Percentiles rank a stretch among this genome's conserved stretches.
Evolutionary conservation across 1,140 invertebrate genomes (phyloP).

Genomic region (Drosophila kikkawai): DNA sequence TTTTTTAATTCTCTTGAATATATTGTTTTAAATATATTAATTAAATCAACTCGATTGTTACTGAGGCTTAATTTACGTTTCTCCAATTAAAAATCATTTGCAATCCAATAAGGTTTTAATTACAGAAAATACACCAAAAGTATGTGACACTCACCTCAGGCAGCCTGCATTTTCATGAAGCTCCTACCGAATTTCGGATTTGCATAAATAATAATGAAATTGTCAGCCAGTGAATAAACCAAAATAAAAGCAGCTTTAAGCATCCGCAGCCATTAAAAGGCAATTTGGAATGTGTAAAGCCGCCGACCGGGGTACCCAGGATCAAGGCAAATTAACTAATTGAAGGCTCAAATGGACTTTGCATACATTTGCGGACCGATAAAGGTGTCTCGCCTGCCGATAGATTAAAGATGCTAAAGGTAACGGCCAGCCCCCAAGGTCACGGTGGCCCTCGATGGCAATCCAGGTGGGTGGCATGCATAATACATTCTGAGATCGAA

Average conservation of each 20-base stretch:
- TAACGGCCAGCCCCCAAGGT: conserved; percentile 30
- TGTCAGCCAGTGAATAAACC: conserved; percentile 29
- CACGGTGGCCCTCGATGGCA: conserved; percentile 7
- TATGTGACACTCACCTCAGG: conserved; percentile 6
- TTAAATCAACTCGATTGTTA: not conserved
- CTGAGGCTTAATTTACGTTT: not conserved
- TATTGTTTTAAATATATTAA: not conserved
- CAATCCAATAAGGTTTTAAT: not conserved
- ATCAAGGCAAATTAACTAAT: conserved; percentile 64
- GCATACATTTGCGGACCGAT: conserved; percentile 53
- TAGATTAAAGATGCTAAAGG: conserved; percentile 37
- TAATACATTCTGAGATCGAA: conserved; percentile 70
- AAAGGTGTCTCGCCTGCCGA: conserved; percentile 18
- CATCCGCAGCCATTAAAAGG: conserved; percentile 34
- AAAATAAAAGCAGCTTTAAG: conserved; percentile 35
- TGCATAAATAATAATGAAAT: conserved; percentile 61
- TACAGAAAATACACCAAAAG: not conserved
- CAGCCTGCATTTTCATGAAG: conserved; percentile 9
- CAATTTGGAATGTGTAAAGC: conserved; percentile 50
- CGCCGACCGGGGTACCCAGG: conserved; percentile 4
- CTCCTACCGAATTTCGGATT: conserved; percentile 13
- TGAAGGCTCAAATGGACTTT: conserved; percentile 63
- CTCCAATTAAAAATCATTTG: not conserved
- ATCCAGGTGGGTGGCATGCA: conserved; percentile 41
- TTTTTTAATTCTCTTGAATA: not conserved